A percentile compares a stretch with the other conserved stretches of the same genome.
phyloP scores from a whole-genome alignment of 1,140 invertebrate species.

The Diachasmimorpha longicaudata region DNA sequence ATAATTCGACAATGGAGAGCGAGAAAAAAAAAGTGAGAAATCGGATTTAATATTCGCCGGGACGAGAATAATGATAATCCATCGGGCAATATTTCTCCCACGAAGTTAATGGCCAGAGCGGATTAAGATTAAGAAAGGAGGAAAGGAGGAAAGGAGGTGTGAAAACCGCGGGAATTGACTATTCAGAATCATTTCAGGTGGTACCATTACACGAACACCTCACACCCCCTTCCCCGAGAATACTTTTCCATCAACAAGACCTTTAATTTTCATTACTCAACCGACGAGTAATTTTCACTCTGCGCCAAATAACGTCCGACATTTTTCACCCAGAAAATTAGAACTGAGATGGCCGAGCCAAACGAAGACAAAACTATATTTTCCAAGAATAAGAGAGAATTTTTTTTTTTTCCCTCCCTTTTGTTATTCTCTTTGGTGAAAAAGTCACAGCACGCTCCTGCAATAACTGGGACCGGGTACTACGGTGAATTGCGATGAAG shows the following conservation, averaged over 20 bases:
- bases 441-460: conserved; percentile 3
- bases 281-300: neutral
- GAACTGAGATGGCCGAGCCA: neutral
- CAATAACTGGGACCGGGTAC: neutral
- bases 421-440: neutral
- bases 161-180: neutral
- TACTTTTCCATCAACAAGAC: neutral
- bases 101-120: neutral
- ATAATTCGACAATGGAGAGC: no score
- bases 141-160: no score
- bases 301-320: neutral
- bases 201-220: neutral
- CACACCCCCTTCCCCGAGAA: neutral
- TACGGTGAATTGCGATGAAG: neutral
- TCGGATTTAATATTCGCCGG: neutral
- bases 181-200: neutral
- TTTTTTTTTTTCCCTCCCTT: neutral
- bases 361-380: neutral
- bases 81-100: neutral
- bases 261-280: conserved; percentile 28
- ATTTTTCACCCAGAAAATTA: neutral
- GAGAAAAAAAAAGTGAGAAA: no score
- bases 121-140: no score
- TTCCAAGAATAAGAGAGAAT: neutral
- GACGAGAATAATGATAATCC: neutral